A percentile compares a stretch with the other conserved stretches of the same genome.
Evolutionary conservation across 2,113 vertebrate genomes (phyloP).

Genomic region (Falco punctatus): DNA sequence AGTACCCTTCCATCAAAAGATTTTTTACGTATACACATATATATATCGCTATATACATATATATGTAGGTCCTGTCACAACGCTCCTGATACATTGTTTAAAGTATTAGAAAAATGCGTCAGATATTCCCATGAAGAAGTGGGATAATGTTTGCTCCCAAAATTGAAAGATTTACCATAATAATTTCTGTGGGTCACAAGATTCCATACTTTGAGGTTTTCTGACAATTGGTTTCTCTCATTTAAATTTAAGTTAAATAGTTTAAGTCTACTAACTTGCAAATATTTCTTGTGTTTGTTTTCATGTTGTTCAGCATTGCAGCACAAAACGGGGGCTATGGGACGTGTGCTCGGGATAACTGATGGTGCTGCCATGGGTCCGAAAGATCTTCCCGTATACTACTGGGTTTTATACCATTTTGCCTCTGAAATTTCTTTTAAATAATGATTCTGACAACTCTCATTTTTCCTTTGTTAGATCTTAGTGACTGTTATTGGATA

Average conservation of each 20-base stretch:
- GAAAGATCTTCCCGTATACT: neutral
- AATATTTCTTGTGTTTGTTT: neutral
- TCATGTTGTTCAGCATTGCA: neutral
- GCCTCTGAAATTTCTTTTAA: conserved; percentile 51
- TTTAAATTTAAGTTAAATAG: neutral
- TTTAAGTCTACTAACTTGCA: neutral
- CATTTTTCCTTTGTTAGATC: conserved; percentile 57
- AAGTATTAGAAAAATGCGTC: neutral
- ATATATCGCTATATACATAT: neutral
- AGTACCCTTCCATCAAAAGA: neutral
- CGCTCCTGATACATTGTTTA: neutral
- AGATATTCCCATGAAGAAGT: neutral
- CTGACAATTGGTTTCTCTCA: neutral
- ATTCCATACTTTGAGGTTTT: neutral
- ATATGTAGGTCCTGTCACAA: neutral
- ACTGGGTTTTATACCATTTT: neutral
- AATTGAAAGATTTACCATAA: neutral
- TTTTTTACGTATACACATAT: neutral
- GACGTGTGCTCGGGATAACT: neutral
- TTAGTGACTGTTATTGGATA: conserved; percentile 25
- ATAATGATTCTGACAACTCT: conserved; percentile 52
- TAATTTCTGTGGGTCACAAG: rapidly evolving
- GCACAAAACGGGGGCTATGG: neutral
- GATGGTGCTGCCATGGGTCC: neutral
- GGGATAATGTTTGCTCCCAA: neutral